Evolutionary conservation across 2,797 vertebrate genomes (phyloP).

Genomic region (Gymnopithys bicolor): DNA sequence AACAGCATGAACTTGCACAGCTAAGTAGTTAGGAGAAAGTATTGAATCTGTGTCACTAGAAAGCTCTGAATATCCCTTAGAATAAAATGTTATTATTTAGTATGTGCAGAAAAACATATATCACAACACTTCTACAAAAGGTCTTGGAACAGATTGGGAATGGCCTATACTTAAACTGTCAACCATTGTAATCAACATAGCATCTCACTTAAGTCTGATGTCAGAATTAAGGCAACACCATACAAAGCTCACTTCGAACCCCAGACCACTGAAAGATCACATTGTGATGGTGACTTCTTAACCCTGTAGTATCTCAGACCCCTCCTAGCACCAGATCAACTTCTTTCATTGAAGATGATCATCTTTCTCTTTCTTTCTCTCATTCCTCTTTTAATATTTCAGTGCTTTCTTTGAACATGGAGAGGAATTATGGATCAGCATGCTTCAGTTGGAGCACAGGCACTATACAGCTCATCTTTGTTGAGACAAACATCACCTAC

Average conservation of each 20-base stretch:
- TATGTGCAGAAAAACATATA: neutral
- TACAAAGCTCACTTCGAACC: neutral
- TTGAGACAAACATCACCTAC: neutral
- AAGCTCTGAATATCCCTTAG: neutral
- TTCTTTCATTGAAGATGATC: neutral
- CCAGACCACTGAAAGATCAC: neutral
- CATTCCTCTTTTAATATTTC: neutral
- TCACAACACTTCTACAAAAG: neutral
- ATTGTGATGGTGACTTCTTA: neutral
- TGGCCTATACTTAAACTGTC: neutral
- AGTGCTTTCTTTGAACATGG: neutral
- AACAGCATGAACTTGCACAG: neutral
- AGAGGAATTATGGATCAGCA: neutral
- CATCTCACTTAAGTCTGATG: neutral
- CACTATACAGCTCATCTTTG: neutral
- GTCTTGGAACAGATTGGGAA: neutral
- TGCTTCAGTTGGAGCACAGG: accelerated
- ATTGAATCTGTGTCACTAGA: neutral
- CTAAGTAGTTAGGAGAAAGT: conserved; percentile 56
- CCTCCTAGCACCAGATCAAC: neutral
- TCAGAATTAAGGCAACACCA: neutral
- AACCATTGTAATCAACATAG: neutral
- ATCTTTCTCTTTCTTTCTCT: neutral
- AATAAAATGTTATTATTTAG: neutral
- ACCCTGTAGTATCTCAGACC: neutral